A percentile compares a stretch with the other conserved stretches of the same genome.
These are phyloP conservation scores for Tachystola acroxantha DNA, from an alignment of 2,888 invertebrate species.

Conservation along the genomic window DNA sequence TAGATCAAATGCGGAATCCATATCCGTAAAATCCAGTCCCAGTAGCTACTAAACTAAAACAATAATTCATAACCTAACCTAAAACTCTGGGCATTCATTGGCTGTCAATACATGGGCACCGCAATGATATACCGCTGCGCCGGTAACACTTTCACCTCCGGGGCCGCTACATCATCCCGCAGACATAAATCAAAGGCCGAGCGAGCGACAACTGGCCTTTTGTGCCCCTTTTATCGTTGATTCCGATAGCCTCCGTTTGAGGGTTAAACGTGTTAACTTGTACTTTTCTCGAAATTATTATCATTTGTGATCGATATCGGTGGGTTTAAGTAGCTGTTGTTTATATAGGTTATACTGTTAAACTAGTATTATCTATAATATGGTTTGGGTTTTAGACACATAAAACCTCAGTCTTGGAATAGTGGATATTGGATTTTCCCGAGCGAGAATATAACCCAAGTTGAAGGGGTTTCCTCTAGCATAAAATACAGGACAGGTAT, in stretches of 20 bases:
- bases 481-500: too few species aligned
- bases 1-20: too few species aligned
- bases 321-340: too few species aligned
- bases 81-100: conserved; percentile 48
- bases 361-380: too few species aligned
- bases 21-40: too few species aligned
- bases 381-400: too few species aligned
- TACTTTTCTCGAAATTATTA: not conserved
- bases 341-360: too few species aligned
- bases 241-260: conserved; percentile 17
- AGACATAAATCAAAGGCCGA: conserved; percentile 65
- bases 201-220: conserved; percentile 40
- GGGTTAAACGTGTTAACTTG: conserved; percentile 14
- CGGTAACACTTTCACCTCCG: conserved; percentile 59
- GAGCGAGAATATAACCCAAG: too few species aligned
- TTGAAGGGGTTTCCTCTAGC: too few species aligned
- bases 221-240: conserved; percentile 40
- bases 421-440: too few species aligned
- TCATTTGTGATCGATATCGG: not conserved
- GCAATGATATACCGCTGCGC: conserved; percentile 10
- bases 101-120: conserved; percentile 59
- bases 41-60: conserved; percentile 26
- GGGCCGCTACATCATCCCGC: conserved; percentile 30
- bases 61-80: conserved; percentile 27
- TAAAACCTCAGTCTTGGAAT: too few species aligned